These are phyloP conservation scores for Gerris lacustris DNA, from an alignment of 2,888 invertebrate species.

Conservation along the genomic window DNA sequence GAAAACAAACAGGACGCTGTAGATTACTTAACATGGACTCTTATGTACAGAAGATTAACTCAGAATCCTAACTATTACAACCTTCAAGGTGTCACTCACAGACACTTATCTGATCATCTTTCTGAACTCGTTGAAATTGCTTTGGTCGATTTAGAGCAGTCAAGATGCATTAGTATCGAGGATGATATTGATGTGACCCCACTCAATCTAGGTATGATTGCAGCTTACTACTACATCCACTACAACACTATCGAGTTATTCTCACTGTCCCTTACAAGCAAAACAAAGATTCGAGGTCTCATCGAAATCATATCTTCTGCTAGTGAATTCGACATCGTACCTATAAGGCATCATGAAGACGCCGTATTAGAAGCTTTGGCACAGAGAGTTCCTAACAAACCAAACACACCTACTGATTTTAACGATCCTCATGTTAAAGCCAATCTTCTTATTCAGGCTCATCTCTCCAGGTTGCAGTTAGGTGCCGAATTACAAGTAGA, in stretches of 20 bases:
- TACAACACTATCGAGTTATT: constrained; percentile 98
- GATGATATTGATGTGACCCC: constrained; percentile 97
- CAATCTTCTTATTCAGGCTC: constrained; percentile 88
- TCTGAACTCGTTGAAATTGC: constrained; percentile 97
- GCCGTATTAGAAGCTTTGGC: constrained; percentile 59
- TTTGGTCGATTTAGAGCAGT: constrained; percentile 83
- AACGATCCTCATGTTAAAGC: constrained; percentile 97
- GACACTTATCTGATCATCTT: constrained; percentile 94
- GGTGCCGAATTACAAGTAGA: constrained; percentile 95
- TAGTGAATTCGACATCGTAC: constrained; percentile 88
- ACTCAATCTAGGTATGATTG: constrained; percentile 98
- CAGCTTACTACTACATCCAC: constrained; percentile 98
- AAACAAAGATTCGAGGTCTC: constrained; percentile 93
- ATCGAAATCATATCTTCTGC: constrained; percentile 97
- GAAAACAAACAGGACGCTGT: constrained; percentile 99
- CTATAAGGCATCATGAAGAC: constrained; percentile 91
- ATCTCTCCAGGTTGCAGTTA: constrained; percentile 83
- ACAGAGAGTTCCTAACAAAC: constrained; percentile 49
- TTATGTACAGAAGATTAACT: constrained; percentile 88
- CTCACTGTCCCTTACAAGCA: constrained; percentile 87
- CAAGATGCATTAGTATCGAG: constrained; percentile 93
- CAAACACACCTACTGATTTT: constrained; percentile 52
- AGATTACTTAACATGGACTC: constrained; percentile 98
- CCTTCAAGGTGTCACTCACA: constrained; percentile 88
- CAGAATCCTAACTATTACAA: constrained; percentile 99